A percentile compares a stretch with the other conserved stretches of the same genome.
Conservation (phyloP, 2,888 invertebrate genomes). For the Dryobotodes eremita region DNA sequence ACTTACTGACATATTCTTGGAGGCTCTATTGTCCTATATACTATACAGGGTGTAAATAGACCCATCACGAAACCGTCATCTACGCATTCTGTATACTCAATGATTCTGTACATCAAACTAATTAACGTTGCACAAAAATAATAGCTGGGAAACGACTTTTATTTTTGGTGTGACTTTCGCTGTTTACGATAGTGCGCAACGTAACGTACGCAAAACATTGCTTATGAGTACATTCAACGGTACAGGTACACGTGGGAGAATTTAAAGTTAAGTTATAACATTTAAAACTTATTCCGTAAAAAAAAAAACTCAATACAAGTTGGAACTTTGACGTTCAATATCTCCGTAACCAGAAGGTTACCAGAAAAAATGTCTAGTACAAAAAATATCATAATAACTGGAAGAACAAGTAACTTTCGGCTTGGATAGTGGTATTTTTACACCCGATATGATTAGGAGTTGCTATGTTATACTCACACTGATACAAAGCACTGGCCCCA, state of each 20-base stretch:
- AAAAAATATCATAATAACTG: not conserved
- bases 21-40: not conserved
- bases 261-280: not conserved
- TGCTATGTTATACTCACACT: conserved; percentile 92
- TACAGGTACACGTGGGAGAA: not conserved
- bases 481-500: conserved; percentile 96
- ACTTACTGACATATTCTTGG: not conserved
- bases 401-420: not conserved
- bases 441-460: not conserved
- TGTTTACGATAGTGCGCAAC: not conserved
- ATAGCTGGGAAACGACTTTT: not conserved
- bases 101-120: not conserved
- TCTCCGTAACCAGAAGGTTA: no score
- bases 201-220: not conserved
- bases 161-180: not conserved
- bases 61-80: not conserved
- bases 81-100: not conserved
- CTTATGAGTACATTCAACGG: not conserved
- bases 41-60: not conserved
- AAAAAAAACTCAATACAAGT: not conserved
- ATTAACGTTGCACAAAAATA: not conserved
- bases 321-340: not conserved
- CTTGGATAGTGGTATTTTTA: not conserved
- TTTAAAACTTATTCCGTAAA: not conserved
- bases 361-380: no score